Percentiles rank a stretch among this genome's conserved stretches.
Evolutionary conservation across 2,113 vertebrate species (phyloP).

Genomic region (Illadopsis cleaveri): DNA sequence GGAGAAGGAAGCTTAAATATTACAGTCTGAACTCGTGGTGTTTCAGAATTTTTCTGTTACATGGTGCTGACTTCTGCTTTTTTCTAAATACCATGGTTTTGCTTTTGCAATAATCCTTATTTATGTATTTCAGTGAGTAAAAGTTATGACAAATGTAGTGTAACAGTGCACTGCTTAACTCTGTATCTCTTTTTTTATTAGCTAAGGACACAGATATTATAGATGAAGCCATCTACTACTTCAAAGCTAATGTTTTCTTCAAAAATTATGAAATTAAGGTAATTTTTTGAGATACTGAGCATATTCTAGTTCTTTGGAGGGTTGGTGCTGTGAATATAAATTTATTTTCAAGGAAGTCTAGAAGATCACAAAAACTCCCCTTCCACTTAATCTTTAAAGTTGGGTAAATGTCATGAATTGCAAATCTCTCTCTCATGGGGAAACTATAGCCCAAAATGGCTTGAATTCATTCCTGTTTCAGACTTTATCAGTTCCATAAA

Average conservation of each 20-base stretch:
- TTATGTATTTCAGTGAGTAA: neutral
- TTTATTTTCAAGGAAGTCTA: neutral
- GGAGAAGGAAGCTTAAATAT: neutral
- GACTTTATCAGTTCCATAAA: neutral
- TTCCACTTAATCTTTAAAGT: neutral
- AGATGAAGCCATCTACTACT: conserved; percentile 98
- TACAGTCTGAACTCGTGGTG: neutral
- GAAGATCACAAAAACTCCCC: neutral
- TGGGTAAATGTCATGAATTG: neutral
- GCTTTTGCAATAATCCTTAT: neutral
- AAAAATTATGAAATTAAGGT: conserved; percentile 99
- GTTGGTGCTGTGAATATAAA: neutral
- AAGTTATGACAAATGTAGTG: neutral
- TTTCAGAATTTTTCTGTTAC: neutral
- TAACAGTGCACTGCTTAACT: neutral
- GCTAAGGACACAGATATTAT: conserved; percentile 94
- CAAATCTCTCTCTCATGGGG: neutral
- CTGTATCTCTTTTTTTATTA: conserved; percentile 56
- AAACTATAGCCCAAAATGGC: neutral
- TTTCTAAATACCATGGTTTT: neutral
- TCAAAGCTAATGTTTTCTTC: conserved; percentile 99
- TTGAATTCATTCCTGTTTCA: neutral
- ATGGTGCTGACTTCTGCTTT: neutral
- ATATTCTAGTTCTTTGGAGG: neutral
- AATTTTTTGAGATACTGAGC: conserved; percentile 19